Conservation (phyloP, 2,113 vertebrate species). For the Lathamus discolor region DNA sequence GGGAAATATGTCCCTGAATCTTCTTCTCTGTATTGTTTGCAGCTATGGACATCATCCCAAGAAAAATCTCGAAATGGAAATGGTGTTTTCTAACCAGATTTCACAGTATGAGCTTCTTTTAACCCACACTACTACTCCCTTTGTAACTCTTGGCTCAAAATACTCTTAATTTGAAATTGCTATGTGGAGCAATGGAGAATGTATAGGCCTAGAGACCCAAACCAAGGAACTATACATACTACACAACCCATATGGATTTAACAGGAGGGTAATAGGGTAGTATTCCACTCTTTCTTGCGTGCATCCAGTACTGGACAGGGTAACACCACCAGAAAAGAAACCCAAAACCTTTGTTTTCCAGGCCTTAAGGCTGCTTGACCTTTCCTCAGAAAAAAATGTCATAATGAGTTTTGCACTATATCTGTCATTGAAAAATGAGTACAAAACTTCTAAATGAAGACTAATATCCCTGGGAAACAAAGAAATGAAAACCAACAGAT, state of each 20-base stretch:
- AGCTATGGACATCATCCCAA: background rate
- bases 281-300: background rate
- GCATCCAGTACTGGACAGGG: background rate
- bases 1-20: background rate
- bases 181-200: background rate
- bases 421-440: background rate
- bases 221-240: background rate
- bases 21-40: background rate
- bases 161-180: background rate
- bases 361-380: background rate
- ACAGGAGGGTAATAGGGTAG: background rate
- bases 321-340: background rate
- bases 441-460: background rate
- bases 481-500: background rate
- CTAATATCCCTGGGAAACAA: background rate
- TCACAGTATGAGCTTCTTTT: background rate
- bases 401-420: background rate
- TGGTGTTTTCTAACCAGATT: background rate
- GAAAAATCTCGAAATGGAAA: background rate
- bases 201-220: background rate
- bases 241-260: background rate
- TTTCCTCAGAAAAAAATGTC: background rate
- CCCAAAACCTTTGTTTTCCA: background rate
- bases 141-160: background rate
- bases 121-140: background rate